Conservation (phyloP, 1,140 invertebrate species). For the Vollenhovia emeryi region DNA sequence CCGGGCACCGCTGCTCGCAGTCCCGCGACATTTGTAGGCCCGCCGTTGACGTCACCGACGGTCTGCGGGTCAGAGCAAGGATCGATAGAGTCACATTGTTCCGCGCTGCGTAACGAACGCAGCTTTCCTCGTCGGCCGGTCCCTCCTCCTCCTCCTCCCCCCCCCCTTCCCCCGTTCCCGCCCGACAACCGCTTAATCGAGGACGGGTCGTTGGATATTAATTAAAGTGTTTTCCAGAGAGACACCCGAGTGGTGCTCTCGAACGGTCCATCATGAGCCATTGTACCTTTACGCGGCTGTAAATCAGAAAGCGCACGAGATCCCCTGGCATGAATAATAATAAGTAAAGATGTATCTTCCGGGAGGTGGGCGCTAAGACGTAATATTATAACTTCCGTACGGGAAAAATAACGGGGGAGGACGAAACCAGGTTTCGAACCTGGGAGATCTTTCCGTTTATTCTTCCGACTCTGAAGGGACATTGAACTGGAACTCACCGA, state of each 20-base stretch:
- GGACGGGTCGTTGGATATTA: slow-evolving; percentile 39
- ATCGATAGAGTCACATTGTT: slow-evolving; percentile 57
- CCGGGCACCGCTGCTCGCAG: slow-evolving; percentile 93
- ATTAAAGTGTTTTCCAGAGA: slow-evolving; percentile 32
- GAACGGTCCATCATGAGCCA: neutral
- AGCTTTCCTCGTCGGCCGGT: neutral
- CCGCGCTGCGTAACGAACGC: slow-evolving; percentile 15
- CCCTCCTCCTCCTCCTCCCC: too few species aligned
- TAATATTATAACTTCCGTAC: too few species aligned
- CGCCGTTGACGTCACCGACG: slow-evolving; percentile 81
- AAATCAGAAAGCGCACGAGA: neutral
- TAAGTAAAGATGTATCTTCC: too few species aligned
- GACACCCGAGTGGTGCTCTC: neutral
- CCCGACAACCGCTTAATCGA: slow-evolving; percentile 5
- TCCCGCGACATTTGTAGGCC: slow-evolving; percentile 88
- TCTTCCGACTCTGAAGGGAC: too few species aligned
- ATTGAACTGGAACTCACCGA: too few species aligned
- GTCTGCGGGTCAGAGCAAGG: slow-evolving; percentile 72
- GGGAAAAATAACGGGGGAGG: too few species aligned
- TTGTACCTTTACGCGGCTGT: neutral
- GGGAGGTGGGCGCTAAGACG: too few species aligned
- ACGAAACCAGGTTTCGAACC: too few species aligned
- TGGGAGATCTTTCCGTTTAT: too few species aligned
- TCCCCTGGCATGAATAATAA: too few species aligned
- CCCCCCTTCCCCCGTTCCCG: too few species aligned